A percentile compares a stretch with the other conserved stretches of the same genome.
Conservation (phyloP, 1,140 invertebrate genomes). For the Marisa cornuarietis region DNA sequence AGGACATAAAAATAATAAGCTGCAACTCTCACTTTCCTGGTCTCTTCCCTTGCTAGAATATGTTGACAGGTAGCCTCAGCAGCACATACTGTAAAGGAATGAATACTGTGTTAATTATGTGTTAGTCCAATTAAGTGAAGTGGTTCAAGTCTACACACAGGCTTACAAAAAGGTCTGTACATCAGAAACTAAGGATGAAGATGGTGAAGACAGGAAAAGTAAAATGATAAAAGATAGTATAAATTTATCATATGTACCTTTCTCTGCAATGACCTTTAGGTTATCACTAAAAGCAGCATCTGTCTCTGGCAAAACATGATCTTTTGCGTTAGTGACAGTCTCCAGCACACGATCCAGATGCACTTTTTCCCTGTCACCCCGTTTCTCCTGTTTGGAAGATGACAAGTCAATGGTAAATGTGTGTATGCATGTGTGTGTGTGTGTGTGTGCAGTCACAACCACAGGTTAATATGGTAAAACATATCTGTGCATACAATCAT, state of each 20-base stretch:
- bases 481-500: neutral
- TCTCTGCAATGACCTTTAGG: slow-evolving; percentile 34
- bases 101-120: no score
- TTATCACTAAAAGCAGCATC: slow-evolving; percentile 24
- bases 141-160: neutral
- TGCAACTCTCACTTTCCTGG: no score
- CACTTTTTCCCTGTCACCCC: slow-evolving; percentile 36
- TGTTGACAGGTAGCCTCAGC: no score
- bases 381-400: slow-evolving; percentile 35
- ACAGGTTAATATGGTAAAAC: no score
- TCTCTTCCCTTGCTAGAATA: no score
- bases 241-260: slow-evolving; percentile 28
- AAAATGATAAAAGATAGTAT: neutral
- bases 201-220: neutral
- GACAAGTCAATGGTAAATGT: no score
- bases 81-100: no score
- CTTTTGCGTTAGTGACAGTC: slow-evolving; percentile 23
- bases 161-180: neutral
- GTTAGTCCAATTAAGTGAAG: neutral
- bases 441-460: neutral
- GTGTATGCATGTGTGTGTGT: neutral
- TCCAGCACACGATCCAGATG: slow-evolving; percentile 30
- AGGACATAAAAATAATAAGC: no score
- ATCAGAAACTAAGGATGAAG: neutral
- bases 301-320: slow-evolving; percentile 36